These are phyloP conservation scores for Rhabdomys pumilio DNA, from an alignment of 2,797 vertebrate species.

Conservation along the genomic window DNA sequence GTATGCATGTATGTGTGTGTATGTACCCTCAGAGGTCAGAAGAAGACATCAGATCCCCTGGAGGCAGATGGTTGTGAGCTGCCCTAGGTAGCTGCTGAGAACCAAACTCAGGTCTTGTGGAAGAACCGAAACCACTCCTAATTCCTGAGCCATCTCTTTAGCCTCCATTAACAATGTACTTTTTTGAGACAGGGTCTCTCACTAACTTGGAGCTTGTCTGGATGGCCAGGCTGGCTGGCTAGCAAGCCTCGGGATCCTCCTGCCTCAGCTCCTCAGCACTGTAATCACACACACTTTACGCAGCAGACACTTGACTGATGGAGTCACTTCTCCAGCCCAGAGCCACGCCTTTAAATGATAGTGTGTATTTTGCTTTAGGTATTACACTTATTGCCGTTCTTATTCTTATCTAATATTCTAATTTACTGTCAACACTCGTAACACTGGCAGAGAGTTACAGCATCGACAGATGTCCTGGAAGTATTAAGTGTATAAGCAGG, in stretches of 20 bases:
- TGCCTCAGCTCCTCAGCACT: background rate
- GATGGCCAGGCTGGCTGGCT: background rate
- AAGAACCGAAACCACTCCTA: background rate
- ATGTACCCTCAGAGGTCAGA: background rate
- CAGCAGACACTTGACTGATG: background rate
- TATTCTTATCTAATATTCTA: background rate
- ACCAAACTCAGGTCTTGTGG: background rate
- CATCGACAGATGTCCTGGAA: background rate
- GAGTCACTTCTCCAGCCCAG: background rate
- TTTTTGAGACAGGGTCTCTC: background rate
- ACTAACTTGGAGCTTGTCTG: background rate
- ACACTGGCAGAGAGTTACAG: background rate
- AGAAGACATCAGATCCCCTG: background rate
- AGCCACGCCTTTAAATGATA: background rate
- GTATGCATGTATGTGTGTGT: fast-evolving
- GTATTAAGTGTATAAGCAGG: background rate
- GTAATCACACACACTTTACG: background rate
- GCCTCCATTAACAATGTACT: background rate
- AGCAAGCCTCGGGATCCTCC: background rate
- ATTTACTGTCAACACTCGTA: background rate
- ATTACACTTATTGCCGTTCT: background rate
- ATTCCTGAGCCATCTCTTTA: background rate
- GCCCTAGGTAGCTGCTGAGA: background rate
- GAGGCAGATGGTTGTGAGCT: background rate
- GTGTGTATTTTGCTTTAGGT: background rate